These are phyloP conservation scores for Caenorhabditis tropicalis DNA, from an alignment of 1,140 invertebrate species.

Conservation along the genomic window DNA sequence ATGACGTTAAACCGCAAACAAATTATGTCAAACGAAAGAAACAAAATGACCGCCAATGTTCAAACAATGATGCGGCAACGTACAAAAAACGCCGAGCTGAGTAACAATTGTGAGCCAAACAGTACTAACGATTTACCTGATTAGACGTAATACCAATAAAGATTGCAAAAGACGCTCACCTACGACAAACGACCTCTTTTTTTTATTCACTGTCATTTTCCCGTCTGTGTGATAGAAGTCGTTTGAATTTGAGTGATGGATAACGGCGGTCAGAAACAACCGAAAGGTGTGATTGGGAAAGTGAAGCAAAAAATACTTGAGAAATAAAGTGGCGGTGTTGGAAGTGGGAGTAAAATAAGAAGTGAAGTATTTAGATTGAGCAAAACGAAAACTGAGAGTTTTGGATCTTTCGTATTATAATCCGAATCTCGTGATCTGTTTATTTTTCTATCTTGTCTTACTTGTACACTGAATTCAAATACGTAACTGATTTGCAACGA, in stretches of 20 bases:
- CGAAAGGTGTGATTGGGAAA: constrained; percentile 16
- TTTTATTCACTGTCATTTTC: not conserved
- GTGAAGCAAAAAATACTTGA: not conserved
- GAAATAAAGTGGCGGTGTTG: not conserved
- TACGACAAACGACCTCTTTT: not conserved
- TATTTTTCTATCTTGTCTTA: not conserved
- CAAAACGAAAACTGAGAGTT: not conserved
- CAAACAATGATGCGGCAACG: not conserved
- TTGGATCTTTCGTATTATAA: not conserved
- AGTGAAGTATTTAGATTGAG: not conserved
- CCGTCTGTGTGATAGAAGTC: constrained; percentile 29
- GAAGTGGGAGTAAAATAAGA: not conserved
- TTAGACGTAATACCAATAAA: not conserved
- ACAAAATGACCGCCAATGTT: not conserved
- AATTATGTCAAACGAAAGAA: too few species aligned
- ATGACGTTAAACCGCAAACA: too few species aligned
- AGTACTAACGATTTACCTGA: not conserved
- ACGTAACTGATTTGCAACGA: too few species aligned
- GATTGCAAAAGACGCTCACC: not conserved
- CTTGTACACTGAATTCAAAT: too few species aligned
- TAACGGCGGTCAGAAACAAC: constrained; percentile 7
- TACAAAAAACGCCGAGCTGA: not conserved
- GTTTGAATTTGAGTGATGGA: constrained; percentile 15
- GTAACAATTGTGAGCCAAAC: not conserved
- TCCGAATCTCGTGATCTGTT: not conserved